These are phyloP conservation scores for Heliconius nattereri DNA, from an alignment of 1,140 invertebrate genomes.

Conservation along the genomic window DNA sequence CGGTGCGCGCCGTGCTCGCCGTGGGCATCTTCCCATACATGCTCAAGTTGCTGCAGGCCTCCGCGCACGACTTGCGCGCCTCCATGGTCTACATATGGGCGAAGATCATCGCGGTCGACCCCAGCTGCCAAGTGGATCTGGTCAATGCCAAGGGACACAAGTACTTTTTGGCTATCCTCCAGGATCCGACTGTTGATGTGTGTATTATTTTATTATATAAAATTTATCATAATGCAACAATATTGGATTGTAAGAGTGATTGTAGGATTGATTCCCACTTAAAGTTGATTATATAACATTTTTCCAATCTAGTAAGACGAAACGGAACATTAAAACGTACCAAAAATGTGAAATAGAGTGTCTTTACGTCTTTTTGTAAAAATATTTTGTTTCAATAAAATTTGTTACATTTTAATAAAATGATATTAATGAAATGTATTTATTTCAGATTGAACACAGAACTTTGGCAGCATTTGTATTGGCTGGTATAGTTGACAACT, in stretches of 20 bases:
- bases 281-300: no score
- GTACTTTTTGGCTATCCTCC: conserved; percentile 95
- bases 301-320: no score
- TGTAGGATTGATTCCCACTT: no score
- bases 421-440: neutral
- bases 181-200: conserved; percentile 91
- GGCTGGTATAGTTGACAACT: conserved; percentile 95
- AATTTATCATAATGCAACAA: no score
- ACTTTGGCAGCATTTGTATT: conserved; percentile 96
- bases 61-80: conserved; percentile 94
- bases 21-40: conserved; percentile 99
- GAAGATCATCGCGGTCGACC: conserved; percentile 98
- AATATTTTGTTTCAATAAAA: no score
- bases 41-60: conserved; percentile 96
- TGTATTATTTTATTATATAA: conserved; percentile 48
- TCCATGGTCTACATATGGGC: conserved; percentile 99
- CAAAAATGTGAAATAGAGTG: no score
- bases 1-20: conserved; percentile 96
- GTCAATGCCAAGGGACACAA: conserved; percentile 97
- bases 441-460: conserved; percentile 88
- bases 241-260: no score
- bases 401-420: neutral
- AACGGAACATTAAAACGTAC: no score
- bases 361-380: no score
- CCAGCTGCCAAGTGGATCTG: conserved; percentile 94